These are phyloP conservation scores for Pammene aurita DNA, from an alignment of 2,888 invertebrate species.

Conservation along the genomic window DNA sequence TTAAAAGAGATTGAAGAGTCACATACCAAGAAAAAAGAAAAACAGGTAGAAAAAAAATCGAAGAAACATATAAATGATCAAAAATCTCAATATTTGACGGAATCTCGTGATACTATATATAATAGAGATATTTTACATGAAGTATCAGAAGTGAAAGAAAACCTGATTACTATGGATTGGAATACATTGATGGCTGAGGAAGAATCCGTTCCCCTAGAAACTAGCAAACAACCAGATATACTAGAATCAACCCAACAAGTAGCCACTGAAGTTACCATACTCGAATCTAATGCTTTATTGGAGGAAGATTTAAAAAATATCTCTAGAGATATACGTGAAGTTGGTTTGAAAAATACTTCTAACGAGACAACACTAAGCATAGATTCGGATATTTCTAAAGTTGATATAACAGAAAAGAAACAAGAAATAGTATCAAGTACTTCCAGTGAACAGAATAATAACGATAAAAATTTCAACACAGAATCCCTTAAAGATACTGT, in stretches of 20 bases:
- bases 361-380: slow-evolving; percentile 41
- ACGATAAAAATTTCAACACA: slow-evolving; percentile 65
- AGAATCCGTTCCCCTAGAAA: slow-evolving; percentile 58
- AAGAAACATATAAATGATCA: slow-evolving; percentile 26
- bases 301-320: slow-evolving; percentile 41
- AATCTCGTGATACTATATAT: slow-evolving; percentile 42
- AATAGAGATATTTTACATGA: slow-evolving; percentile 35
- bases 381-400: slow-evolving; percentile 1
- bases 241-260: slow-evolving; percentile 53
- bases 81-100: slow-evolving; percentile 30
- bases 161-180: slow-evolving; percentile 68
- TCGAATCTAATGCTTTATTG: slow-evolving; percentile 54
- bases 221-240: slow-evolving; percentile 53
- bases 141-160: slow-evolving; percentile 44
- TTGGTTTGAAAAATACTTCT: slow-evolving; percentile 41
- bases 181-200: slow-evolving; percentile 74
- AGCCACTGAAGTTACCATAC: slow-evolving; percentile 75
- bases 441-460: slow-evolving; percentile 72
- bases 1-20: slow-evolving; percentile 60
- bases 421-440: slow-evolving; percentile 46
- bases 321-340: slow-evolving; percentile 34
- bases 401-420: slow-evolving; percentile 34
- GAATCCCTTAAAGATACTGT: slow-evolving; percentile 61
- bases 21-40: slow-evolving; percentile 55
- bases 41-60: slow-evolving; percentile 5